Conservation (phyloP, 1,140 invertebrate species). For the Muscidifurax raptorellus region DNA sequence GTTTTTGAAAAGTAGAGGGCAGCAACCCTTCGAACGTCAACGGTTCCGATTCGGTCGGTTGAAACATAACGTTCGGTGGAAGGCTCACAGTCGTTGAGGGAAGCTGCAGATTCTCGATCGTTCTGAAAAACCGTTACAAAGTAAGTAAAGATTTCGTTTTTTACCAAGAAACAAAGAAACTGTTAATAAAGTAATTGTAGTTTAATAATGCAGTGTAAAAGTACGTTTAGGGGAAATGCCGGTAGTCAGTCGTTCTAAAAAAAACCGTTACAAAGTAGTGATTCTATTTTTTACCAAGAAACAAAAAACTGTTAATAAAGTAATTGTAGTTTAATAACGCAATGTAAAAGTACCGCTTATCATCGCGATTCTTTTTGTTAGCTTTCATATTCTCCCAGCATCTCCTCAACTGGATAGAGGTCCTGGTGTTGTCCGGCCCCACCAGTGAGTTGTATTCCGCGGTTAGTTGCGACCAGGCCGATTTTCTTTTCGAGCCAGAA, state of each 20-base stretch:
- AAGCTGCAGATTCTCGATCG: conserved; percentile 33
- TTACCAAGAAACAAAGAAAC: too few relatives aligned
- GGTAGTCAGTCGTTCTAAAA: too few relatives aligned
- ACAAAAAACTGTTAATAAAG: neutral
- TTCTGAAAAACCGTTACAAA: conserved; percentile 2
- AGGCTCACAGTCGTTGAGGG: conserved; percentile 39
- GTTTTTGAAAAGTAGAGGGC: conserved; percentile 24
- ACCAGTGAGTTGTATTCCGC: conserved; percentile 62
- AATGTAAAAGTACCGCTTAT: conserved; percentile 34
- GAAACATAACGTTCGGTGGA: conserved; percentile 62
- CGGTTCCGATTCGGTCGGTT: conserved; percentile 63
- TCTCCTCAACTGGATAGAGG: conserved; percentile 59
- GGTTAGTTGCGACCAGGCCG: conserved; percentile 60
- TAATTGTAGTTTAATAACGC: too few relatives aligned
- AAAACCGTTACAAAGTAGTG: too few relatives aligned
- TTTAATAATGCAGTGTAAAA: too few relatives aligned
- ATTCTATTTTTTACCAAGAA: neutral
- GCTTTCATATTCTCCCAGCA: conserved; percentile 68
- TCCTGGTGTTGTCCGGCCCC: conserved; percentile 55
- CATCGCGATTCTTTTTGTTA: conserved; percentile 57
- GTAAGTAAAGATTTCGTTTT: neutral
- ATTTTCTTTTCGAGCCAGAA: conserved; percentile 55
- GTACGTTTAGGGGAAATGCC: too few relatives aligned
- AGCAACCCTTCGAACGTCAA: conserved; percentile 59
- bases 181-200: too few relatives aligned